Evolutionary conservation across 1,140 invertebrate genomes (phyloP).

Genomic region (Frieseomelitta varia): DNA sequence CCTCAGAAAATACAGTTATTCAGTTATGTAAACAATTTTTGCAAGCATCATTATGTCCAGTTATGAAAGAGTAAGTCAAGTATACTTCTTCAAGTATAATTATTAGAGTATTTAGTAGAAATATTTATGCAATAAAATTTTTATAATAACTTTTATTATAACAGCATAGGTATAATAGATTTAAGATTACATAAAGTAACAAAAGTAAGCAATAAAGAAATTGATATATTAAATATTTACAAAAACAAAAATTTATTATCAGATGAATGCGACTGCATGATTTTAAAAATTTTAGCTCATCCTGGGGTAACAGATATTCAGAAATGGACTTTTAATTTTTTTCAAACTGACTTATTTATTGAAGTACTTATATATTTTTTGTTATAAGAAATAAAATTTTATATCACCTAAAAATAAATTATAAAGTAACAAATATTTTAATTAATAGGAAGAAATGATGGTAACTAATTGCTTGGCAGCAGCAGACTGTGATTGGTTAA

Average conservation of each 20-base stretch:
- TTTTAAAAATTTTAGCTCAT: constrained; percentile 38
- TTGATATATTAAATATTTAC: constrained; percentile 10
- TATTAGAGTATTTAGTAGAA: not conserved
- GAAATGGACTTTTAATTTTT: constrained; percentile 55
- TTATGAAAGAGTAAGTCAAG: constrained; percentile 41
- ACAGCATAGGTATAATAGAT: constrained; percentile 36
- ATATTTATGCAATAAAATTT: not conserved
- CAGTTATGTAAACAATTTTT: constrained; percentile 44
- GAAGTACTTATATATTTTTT: constrained; percentile 17
- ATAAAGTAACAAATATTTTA: not conserved
- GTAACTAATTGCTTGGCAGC: constrained; percentile 58
- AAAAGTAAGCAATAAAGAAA: constrained; percentile 44
- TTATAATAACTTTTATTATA: constrained; percentile 1
- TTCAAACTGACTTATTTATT: constrained; percentile 38
- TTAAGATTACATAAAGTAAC: constrained; percentile 47
- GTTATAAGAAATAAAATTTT: not conserved
- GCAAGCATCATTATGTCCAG: constrained; percentile 51
- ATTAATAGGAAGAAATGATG: constrained; percentile 42
- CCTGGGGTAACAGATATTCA: constrained; percentile 32
- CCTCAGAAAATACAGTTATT: constrained; percentile 26
- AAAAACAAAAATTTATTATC: not conserved
- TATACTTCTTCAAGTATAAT: not conserved
- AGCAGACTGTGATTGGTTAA: constrained; percentile 51
- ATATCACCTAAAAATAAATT: not conserved
- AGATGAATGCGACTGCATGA: not conserved